Percentiles rank a stretch among this genome's conserved stretches.
Evolutionary conservation across 2,113 vertebrate genomes (phyloP).

Genomic region (Zosterops borbonicus): DNA sequence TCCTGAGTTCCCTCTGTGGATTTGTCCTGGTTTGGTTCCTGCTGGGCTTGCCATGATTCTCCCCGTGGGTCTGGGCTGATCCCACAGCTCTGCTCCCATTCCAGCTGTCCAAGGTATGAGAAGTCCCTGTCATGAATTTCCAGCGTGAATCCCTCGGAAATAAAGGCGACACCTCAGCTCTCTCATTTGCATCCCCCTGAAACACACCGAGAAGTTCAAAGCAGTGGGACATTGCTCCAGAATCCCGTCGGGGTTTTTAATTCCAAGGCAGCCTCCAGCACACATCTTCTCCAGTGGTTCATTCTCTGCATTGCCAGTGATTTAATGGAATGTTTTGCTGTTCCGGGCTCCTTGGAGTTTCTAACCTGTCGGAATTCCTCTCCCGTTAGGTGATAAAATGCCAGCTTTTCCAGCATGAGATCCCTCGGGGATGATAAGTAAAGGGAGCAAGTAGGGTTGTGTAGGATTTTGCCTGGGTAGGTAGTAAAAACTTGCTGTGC

Average conservation of each 20-base stretch:
- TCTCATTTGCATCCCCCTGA: not conserved
- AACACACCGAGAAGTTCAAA: not conserved
- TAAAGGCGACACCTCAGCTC: not conserved
- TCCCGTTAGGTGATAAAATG: not conserved
- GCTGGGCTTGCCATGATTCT: not conserved
- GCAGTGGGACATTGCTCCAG: not conserved
- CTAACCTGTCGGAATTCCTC: not conserved
- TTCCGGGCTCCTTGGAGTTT: not conserved
- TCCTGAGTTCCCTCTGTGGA: not conserved
- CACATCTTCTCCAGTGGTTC: not conserved
- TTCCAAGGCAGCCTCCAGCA: not conserved
- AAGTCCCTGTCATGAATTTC: not conserved
- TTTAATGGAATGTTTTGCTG: not conserved
- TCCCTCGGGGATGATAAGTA: not conserved
- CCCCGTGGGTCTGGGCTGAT: not conserved
- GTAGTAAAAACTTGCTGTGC: conserved; percentile 32
- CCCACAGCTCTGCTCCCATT: not conserved
- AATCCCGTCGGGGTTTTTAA: not conserved
- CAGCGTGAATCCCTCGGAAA: not conserved
- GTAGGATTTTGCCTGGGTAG: conserved; percentile 3
- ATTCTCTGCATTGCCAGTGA: not conserved
- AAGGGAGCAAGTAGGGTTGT: not conserved
- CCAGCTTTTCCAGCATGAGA: not conserved
- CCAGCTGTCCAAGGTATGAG: not conserved
- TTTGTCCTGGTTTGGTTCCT: not conserved